Percentiles rank a stretch among this genome's conserved stretches.
These are phyloP conservation scores for Notiomystis cincta DNA, from an alignment of 2,113 vertebrate species.

Conservation along the genomic window DNA sequence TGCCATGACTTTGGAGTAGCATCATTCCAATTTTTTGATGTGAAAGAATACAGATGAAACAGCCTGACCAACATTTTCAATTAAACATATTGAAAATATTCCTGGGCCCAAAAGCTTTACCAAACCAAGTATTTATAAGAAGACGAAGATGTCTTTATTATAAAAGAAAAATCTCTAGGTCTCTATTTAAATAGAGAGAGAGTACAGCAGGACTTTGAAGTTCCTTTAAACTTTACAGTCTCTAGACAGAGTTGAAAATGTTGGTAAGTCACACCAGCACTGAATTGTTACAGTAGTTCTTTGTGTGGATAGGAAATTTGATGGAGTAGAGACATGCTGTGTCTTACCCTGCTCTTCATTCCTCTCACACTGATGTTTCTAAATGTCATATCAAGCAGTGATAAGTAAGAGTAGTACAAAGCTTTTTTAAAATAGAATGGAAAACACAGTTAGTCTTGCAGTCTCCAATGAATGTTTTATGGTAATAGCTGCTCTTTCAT, in stretches of 20 bases:
- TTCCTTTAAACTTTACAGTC: not conserved
- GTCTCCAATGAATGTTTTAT: not conserved
- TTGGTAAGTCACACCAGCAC: not conserved
- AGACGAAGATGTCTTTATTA: not conserved
- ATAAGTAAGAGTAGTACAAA: not conserved
- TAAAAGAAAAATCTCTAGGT: not conserved
- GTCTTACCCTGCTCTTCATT: not conserved
- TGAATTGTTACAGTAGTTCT: not conserved
- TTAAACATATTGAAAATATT: not conserved
- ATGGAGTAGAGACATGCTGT: not conserved
- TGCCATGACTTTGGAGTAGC: conserved; percentile 17
- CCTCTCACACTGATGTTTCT: not conserved
- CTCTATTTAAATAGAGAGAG: not conserved
- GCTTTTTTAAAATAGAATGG: not conserved
- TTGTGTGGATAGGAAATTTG: not conserved
- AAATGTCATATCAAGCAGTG: not conserved
- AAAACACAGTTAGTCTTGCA: not conserved
- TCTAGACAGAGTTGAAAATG: not conserved
- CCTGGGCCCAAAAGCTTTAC: not conserved
- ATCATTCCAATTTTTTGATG: not conserved
- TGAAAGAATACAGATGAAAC: not conserved
- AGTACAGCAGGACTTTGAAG: not conserved
- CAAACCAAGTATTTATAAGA: not conserved
- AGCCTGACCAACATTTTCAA: conserved; percentile 38
- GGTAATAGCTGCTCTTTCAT: not conserved